phyloP scores from a whole-genome alignment of 2,888 invertebrate genomes.

The Drosophila atripex region DNA sequence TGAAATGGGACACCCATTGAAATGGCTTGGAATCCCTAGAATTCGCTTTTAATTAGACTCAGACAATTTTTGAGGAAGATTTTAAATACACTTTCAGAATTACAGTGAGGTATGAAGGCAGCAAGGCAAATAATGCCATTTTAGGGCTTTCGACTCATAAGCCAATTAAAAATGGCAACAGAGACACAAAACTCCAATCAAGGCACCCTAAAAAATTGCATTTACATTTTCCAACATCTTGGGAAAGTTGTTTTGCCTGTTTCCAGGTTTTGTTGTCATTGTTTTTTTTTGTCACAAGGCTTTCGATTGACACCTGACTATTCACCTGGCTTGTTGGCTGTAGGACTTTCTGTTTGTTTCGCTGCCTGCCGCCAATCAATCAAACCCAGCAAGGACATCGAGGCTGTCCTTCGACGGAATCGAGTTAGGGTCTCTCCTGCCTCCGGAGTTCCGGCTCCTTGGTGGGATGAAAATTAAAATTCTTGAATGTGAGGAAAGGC shows the following conservation, averaged over 20 bases:
- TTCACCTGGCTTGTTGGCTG: constrained; percentile 36
- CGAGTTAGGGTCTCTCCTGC: not conserved
- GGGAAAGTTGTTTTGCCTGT: constrained; percentile 6
- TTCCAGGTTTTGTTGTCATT: not conserved
- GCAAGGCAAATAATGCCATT: constrained; percentile 28
- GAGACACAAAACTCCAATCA: constrained; percentile 12
- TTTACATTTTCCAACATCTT: constrained; percentile 36
- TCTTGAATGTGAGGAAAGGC: constrained; percentile 44
- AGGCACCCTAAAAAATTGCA: constrained; percentile 20
- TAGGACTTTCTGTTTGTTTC: constrained; percentile 25
- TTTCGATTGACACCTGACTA: constrained; percentile 53
- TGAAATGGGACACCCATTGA: not conserved
- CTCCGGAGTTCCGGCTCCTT: not conserved
- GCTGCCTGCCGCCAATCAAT: constrained; percentile 31
- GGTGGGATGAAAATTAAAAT: constrained; percentile 41
- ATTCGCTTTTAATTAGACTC: constrained; percentile 29
- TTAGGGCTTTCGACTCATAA: constrained; percentile 36
- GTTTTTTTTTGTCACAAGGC: constrained; percentile 12
- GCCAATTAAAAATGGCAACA: constrained; percentile 34
- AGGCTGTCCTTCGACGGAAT: constrained; percentile 5
- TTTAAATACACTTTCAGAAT: constrained; percentile 28
- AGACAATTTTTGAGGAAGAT: not conserved
- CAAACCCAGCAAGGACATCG: constrained; percentile 32
- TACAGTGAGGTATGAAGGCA: constrained; percentile 8
- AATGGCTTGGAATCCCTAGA: constrained; percentile 4